These are phyloP conservation scores for Mellilla xanthometata DNA, from an alignment of 2,888 invertebrate genomes.

Conservation along the genomic window DNA sequence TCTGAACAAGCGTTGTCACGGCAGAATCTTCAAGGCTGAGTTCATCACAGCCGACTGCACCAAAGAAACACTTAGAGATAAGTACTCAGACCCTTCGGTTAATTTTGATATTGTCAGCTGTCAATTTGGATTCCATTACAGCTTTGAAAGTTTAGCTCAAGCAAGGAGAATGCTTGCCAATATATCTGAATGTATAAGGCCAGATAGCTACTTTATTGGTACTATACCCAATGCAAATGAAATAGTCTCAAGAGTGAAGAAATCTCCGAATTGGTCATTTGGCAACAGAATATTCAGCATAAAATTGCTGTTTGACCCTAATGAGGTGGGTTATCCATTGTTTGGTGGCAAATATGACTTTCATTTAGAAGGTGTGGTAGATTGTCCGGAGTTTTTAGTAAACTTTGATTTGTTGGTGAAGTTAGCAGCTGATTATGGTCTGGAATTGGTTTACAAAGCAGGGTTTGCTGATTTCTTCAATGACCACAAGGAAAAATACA, in stretches of 20 bases:
- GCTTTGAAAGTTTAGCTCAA: slow-evolving; percentile 94
- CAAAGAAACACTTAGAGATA: slow-evolving; percentile 89
- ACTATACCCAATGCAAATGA: slow-evolving; percentile 97
- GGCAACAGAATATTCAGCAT: slow-evolving; percentile 92
- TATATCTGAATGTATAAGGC: slow-evolving; percentile 92
- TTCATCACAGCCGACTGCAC: slow-evolving; percentile 97
- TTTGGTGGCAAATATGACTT: slow-evolving; percentile 99
- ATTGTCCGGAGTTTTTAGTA: slow-evolving; percentile 99
- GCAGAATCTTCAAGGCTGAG: slow-evolving; percentile 89
- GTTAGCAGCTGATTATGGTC: slow-evolving; percentile 87
- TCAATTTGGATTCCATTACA: slow-evolving; percentile 99
- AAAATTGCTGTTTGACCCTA: slow-evolving; percentile 85
- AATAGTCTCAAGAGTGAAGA: slow-evolving; percentile 89
- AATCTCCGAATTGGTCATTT: slow-evolving; percentile 83
- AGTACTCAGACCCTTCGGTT: slow-evolving; percentile 89
- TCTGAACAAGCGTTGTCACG: slow-evolving; percentile 69
- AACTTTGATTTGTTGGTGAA: slow-evolving; percentile 93
- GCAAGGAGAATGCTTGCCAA: slow-evolving; percentile 96
- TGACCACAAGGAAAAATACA: slow-evolving; percentile 73
- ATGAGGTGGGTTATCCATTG: slow-evolving; percentile 86
- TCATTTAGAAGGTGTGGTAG: slow-evolving; percentile 96
- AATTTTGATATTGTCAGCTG: slow-evolving; percentile 96
- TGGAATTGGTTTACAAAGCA: slow-evolving; percentile 86
- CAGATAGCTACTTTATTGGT: slow-evolving; percentile 98
- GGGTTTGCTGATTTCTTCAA: slow-evolving; percentile 92